Conservation (phyloP, 2,888 invertebrate genomes). For the Podotricha telesiphe region DNA sequence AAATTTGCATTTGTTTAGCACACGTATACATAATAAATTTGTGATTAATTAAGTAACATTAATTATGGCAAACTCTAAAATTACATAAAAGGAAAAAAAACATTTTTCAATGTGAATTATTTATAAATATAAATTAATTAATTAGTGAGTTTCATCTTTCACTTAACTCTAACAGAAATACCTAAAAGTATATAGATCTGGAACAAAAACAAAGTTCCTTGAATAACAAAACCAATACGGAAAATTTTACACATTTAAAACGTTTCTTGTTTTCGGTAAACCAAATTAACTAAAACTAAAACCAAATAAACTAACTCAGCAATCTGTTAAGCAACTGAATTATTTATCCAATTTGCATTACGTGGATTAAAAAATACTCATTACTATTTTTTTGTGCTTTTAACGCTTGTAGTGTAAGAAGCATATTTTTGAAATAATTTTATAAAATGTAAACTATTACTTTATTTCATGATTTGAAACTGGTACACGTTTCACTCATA, state of each 20-base stretch:
- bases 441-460: no score
- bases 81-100: background rate
- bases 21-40: no score
- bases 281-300: no score
- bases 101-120: background rate
- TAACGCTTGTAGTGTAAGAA: no score
- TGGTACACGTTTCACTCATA: no score
- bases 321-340: background rate
- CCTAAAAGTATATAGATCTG: background rate
- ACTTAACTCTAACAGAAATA: constrained; percentile 1
- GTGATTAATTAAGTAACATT: no score
- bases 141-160: background rate
- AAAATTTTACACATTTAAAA: background rate
- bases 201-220: background rate
- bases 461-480: no score
- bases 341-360: background rate
- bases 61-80: background rate
- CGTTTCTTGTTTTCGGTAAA: background rate
- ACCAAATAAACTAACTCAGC: no score
- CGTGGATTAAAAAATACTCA: no score
- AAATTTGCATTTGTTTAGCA: no score
- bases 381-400: no score
- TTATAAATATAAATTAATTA: background rate
- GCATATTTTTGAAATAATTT: no score
- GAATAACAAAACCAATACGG: background rate